These are phyloP conservation scores for Trachelus tabidus DNA, from an alignment of 2,888 invertebrate species.

Conservation along the genomic window DNA sequence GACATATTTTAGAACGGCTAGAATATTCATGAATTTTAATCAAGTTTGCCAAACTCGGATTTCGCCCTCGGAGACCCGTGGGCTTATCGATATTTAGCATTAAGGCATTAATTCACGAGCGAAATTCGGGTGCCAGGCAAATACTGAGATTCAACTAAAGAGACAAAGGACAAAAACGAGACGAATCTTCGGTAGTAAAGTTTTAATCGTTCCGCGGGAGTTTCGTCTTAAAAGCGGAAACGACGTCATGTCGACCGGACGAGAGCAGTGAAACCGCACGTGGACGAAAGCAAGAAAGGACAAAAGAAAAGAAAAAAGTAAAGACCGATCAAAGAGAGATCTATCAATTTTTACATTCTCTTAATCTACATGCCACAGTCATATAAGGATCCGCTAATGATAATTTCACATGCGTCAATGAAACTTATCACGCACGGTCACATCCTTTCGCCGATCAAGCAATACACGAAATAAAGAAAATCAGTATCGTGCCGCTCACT, in stretches of 20 bases:
- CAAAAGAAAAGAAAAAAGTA: not conserved
- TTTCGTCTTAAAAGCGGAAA: not conserved
- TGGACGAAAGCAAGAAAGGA: not conserved
- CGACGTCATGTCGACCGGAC: not conserved
- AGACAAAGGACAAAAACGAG: not conserved
- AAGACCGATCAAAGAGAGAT: not conserved
- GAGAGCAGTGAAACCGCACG: slow-evolving; percentile 1
- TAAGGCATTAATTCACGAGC: not conserved
- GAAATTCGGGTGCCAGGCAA: not conserved
- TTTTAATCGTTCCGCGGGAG: not conserved
- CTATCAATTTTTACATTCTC: not conserved
- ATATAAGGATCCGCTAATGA: not conserved
- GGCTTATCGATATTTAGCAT: not conserved
- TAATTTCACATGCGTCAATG: not conserved
- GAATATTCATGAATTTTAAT: not conserved
- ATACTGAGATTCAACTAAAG: not conserved
- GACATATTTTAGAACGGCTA: not conserved
- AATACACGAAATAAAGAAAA: not conserved
- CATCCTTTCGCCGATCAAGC: not conserved
- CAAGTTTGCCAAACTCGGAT: not conserved
- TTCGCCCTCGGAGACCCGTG: not conserved
- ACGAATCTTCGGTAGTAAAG: not conserved
- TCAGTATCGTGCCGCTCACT: not conserved
- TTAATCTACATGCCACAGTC: not conserved
- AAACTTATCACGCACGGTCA: not conserved